These are phyloP conservation scores for Poecilia wingei DNA, from an alignment of 2,797 vertebrate genomes.

Conservation along the genomic window DNA sequence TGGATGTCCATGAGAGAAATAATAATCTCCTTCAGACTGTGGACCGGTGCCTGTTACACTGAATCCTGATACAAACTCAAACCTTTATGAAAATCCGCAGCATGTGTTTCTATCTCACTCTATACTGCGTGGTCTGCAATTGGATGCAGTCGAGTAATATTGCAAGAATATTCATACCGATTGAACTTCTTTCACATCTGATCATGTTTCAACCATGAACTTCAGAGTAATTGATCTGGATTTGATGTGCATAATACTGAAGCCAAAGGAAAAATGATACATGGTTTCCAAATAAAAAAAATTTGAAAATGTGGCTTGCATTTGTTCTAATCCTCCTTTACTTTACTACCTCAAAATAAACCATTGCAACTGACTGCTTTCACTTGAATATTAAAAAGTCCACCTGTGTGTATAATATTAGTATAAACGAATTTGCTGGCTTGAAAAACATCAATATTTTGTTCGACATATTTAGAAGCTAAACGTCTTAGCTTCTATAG, in stretches of 20 bases:
- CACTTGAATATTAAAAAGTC: not conserved
- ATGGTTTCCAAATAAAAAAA: not conserved
- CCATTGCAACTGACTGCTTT: not conserved
- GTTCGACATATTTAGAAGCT: too few relatives aligned
- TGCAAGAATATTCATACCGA: not conserved
- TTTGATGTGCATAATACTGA: not conserved
- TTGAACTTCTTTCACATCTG: not conserved
- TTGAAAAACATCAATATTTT: too few relatives aligned
- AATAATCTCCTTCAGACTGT: constrained; percentile 26
- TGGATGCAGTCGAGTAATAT: not conserved
- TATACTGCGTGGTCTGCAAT: not conserved
- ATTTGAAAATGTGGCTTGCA: not conserved
- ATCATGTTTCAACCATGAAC: not conserved
- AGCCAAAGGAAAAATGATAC: not conserved
- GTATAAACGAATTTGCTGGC: not conserved
- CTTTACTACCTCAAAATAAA: not conserved
- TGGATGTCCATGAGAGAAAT: constrained; percentile 30
- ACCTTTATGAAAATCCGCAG: constrained; percentile 31
- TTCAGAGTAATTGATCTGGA: not conserved
- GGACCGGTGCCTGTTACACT: constrained; percentile 21
- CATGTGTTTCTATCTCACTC: not conserved
- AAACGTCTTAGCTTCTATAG: not conserved
- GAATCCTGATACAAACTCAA: constrained; percentile 15
- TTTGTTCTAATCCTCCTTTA: not conserved
- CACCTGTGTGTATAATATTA: not conserved